Evolutionary conservation across 2,113 vertebrate species (phyloP), one percentile per base, ranked within the genome.

Genomic region (Xenopus tropicalis): DNA sequence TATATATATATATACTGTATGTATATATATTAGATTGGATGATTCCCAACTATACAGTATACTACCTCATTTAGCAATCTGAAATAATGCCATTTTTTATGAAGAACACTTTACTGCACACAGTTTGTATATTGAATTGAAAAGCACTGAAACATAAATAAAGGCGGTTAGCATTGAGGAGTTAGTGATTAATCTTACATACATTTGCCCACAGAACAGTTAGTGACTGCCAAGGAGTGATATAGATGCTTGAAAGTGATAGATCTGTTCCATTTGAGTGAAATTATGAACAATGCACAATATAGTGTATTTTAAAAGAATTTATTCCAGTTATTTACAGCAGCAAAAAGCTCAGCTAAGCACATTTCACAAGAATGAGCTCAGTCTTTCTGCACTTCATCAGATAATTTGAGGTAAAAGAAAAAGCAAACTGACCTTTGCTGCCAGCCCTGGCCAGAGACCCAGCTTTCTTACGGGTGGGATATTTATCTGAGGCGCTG

Each of bases 241-340:
- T 65, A 65, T 65, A 44, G 43, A 63, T 63, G 61, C n/a, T 37
- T 63, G 17, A 16, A 63, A 63, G 63, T 44, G 43, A 65, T 44
- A 54, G 20, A 59, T 59, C 57, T 59, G 20, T 24, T 59, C 22
- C 22, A 59, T 59, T 59, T 24, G 20, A 24, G 20, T 13, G 57
- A 59, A 23, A 23, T 59, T 23, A 59, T 59, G 57, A 23, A 59
- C 57, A 22, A 59, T 59, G 20, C 57, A 59, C 22, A 59, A 59
- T 24, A 12, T 16, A 54, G 1, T 54, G 52, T 54, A 59, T 59
- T 59, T 59, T 23, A 23, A 59, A 17, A 23, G 11, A 59, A 59
- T 59, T 59, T 22, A 23, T 59, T 16, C 22, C 11, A 14, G 57
- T 23, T 59, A 23, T 59, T 22, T 59, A 59, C 57, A 22, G 4